Percentiles rank a stretch among this genome's conserved stretches.
Evolutionary conservation across 2,888 invertebrate genomes (phyloP).

Genomic region (Lordiphosa fenestrarum): DNA sequence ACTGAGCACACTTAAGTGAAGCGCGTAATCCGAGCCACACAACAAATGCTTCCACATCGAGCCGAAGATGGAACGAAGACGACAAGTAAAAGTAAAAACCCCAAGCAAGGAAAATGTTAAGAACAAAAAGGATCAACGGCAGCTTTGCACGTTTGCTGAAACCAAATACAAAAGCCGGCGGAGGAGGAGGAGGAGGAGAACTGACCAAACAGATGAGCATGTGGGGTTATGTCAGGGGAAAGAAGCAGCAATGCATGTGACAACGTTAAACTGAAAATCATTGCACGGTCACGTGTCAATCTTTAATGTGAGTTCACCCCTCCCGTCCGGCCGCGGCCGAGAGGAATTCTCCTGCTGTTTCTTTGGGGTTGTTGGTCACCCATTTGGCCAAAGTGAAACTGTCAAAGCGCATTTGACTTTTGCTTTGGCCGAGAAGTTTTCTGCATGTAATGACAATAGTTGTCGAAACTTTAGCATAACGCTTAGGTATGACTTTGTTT

Average conservation of each 20-base stretch:
- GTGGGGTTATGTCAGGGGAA: slow-evolving; percentile 42
- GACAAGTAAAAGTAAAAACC: slow-evolving; percentile 14
- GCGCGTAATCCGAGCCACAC: slow-evolving; percentile 75
- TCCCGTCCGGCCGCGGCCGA: neutral
- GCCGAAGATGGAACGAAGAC: slow-evolving; percentile 7
- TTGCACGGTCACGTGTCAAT: slow-evolving; percentile 80
- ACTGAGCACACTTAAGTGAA: slow-evolving; percentile 74
- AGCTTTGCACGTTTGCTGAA: slow-evolving; percentile 72
- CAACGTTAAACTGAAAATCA: slow-evolving; percentile 77
- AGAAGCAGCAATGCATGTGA: slow-evolving; percentile 56
- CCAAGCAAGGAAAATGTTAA: slow-evolving; percentile 51
- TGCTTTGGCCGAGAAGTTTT: slow-evolving; percentile 23
- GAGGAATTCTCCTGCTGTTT: slow-evolving; percentile 3
- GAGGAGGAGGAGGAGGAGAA: slow-evolving; percentile 2
- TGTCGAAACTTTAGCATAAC: slow-evolving; percentile 47
- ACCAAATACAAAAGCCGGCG: slow-evolving; percentile 41
- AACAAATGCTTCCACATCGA: slow-evolving; percentile 61
- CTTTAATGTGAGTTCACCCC: slow-evolving; percentile 58
- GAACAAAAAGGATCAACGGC: slow-evolving; percentile 63
- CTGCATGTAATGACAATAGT: slow-evolving; percentile 46
- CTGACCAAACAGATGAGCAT: slow-evolving; percentile 33
- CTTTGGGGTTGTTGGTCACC: slow-evolving; percentile 12
- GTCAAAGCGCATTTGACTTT: slow-evolving; percentile 67
- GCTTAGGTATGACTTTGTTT: slow-evolving; percentile 25
- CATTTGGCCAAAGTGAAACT: slow-evolving; percentile 35